Evolutionary conservation across 2,113 vertebrate species (phyloP), one percentile per base, ranked within the genome.

Genomic region (Burhinus oedicnemus): DNA sequence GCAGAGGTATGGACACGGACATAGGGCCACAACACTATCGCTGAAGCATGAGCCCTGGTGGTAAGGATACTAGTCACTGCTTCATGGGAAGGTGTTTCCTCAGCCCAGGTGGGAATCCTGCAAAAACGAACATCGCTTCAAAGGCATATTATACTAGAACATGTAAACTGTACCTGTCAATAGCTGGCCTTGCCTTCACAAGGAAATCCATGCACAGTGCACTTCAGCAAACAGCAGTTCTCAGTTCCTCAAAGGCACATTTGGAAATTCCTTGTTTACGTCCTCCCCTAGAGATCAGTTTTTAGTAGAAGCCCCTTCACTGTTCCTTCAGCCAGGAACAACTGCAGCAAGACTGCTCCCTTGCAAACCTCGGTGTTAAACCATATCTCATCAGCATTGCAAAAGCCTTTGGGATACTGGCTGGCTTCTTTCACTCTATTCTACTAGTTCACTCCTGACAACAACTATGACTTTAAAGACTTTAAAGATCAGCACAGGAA

Each of bases 251-350:
- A 55, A 64, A 72, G n/a, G 44, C 5, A 69, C 44, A 93, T 70
- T 60, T 36, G 52, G 51, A 52, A 87, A 84, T 54, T 75, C 27
- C 40, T 70, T 57, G 9, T 87, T 76, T 44, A 61, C 14, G 62
- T 42, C 12, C 34, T 71, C n/a, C 20, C 14, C 15, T 2, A 68
- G 68, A 0, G 1, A 52, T 42, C 9, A 27, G 22, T 19, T 51
- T 88, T 55, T 32, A 68, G 36, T 10, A 82, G 44, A 79, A 95
- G 22, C 2, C 26, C 9, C 20, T 5, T 32, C 36, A 29, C 18
- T 7, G 4, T 15, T 88, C 12, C n/a, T 55, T 92, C 76, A 91
- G 14, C 9, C n/a, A 83, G 13, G 11, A 88, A 42, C 18, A 78
- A 44, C 36, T 52, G 55, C 42, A 82, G 34, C 44, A 69, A 72